Conservation (phyloP, 2,797 vertebrate genomes). For the Hippopotamyrus pictus region DNA sequence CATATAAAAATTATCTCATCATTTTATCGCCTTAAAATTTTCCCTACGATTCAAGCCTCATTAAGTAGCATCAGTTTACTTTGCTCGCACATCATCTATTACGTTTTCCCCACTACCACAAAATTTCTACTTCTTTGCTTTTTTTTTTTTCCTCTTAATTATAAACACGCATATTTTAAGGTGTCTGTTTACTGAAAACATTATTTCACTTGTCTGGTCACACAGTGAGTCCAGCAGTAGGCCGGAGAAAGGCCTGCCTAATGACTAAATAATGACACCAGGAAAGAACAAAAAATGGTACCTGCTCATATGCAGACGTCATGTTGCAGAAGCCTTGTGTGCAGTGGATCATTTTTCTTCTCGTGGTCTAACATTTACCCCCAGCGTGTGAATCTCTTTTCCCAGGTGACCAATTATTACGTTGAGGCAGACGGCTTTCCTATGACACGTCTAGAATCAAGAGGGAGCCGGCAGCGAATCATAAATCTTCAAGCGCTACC, state of each 20-base stretch:
- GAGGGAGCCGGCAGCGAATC: slow-evolving; percentile 25
- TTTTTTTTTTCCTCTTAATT: not conserved
- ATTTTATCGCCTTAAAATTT: not conserved
- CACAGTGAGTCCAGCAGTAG: not conserved
- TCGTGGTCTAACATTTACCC: slow-evolving; percentile 26
- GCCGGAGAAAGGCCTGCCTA: not conserved
- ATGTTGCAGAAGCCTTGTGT: slow-evolving; percentile 18
- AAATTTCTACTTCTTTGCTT: not conserved
- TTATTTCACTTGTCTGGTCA: not conserved
- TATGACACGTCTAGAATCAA: slow-evolving; percentile 45
- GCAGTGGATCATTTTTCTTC: not conserved
- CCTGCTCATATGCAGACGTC: slow-evolving; percentile 50
- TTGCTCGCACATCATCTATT: not conserved
- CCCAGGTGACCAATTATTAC: slow-evolving; percentile 66
- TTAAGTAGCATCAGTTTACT: not conserved
- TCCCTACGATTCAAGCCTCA: not conserved
- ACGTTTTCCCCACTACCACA: not conserved
- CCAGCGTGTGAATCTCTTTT: slow-evolving; percentile 52
- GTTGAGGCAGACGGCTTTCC: slow-evolving; percentile 60
- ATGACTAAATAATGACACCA: not conserved
- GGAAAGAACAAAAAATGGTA: not conserved
- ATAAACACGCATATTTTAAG: not conserved
- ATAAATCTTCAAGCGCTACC: slow-evolving; percentile 28
- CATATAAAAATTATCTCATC: not conserved
- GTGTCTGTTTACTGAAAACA: not conserved